Base-by-base conservation (phyloP, 2,113 vertebrate genomes). In the Arothron firmamentum region DNA sequence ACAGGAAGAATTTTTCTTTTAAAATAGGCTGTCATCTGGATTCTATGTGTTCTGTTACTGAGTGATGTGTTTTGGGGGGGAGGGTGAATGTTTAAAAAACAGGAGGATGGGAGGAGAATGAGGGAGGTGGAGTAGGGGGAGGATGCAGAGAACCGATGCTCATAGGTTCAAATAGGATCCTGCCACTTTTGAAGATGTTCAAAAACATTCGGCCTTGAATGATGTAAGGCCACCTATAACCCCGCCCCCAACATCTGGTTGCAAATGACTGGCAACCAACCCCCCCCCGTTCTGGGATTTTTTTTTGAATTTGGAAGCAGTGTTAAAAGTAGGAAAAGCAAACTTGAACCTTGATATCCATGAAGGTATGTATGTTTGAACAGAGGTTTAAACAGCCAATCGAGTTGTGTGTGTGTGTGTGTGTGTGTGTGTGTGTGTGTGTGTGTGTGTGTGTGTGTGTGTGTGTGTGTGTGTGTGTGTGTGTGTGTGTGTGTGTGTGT, bases 91-190 rank as follows among this genome's bases (percentile, higher is more conserved):
- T 38, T 38, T 38, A 47, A 47, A 47, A 47, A 47, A 6, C 15
- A n/a, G 45, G 34, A 20, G 56, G 56, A 63, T 67, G 54, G 81
- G 79, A 20, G 81, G 45, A 47, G 45, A 47, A n/a, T 13, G 34
- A 48, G 9, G 47, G 67, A 54, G 85, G 82, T 59, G 82, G 82
- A 74, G 70, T 52, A 86, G 78, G 87, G 82, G 88, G 89, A 78
- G 87, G 83, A 83, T 79, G 41, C 5, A 60, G 10, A 55, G 19
- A 49, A 43, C 50, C 58, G 67, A 23, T 72, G 66, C 76, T 83
- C 77, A 90, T 90, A 87, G 89, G 88, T 78, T 68, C 56, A 68
- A 48, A 71, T 14, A 54, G 57, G 53, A 54, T 64, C 61, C 65
- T 77, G 56, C 68, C 81, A 69, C 87, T 90, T 80, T 63, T 55